Base-by-base conservation (phyloP, 2,113 vertebrate genomes). In the Cynoglossus semilaevis region DNA sequence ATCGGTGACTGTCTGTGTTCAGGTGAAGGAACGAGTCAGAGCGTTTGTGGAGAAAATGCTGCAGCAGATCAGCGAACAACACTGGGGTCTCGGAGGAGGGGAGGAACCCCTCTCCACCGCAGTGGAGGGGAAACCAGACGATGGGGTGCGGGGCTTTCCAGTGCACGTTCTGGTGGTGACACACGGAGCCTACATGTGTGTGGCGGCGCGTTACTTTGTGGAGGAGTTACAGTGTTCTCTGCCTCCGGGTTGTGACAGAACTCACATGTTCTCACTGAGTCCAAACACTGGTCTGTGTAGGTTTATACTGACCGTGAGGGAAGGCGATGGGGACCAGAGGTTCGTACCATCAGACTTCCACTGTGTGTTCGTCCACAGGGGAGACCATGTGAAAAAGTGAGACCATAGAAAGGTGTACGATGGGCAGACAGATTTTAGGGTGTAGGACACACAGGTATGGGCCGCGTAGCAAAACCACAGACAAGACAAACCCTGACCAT, bases 121-220 rank as follows among this genome's bases (percentile, higher is more conserved):
- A 12, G 43, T 19, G 9, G 81, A 80, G 59, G 86, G 88, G 12
- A 45, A 18, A 12, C 72, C 87, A 0, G 77, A 80, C 15, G 87
- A 85, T 0, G 73, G 81, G 0, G 15, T 82, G 13, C 38, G 13
- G 7, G 49, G 45, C 0, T 7, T 93, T 44, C 85, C 73, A 0
- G 89, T 92, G 67, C 93, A 91, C 19, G 76, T 93, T 18, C 64
- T 97, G 50, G 90, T 95, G 11, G 94, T 97, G 72, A 93, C 92
- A 76, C 96, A 99, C 0, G 95, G 96, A 1, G 94, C 92, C 9
- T 94, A 91, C 84, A 94, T 98, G 91, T 90, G 87, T n/a, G 91
- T 88, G 72, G 90, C 89, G 15, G 61, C 95, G 46, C 80, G 70
- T 43, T 93, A 95, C 87, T 91, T 98, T 43, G 87, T 97, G 67